Conservation (phyloP, 2,113 vertebrate species). For the Poicephalus meyeri region DNA sequence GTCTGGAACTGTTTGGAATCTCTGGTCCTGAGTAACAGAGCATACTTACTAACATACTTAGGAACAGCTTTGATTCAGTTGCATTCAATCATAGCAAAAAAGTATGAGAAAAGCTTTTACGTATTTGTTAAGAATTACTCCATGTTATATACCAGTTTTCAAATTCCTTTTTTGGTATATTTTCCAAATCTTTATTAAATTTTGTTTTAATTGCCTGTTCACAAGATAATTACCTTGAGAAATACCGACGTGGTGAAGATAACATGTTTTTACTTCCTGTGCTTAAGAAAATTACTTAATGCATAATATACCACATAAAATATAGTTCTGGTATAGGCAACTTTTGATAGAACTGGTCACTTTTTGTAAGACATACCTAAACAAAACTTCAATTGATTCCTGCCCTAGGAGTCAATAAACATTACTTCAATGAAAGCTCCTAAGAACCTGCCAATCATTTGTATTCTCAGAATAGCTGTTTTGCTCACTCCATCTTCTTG, state of each 20-base stretch:
- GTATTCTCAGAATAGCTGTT: background rate
- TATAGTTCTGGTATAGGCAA: background rate
- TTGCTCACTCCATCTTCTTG: background rate
- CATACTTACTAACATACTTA: background rate
- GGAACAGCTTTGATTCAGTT: background rate
- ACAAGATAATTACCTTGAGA: background rate
- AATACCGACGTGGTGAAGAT: background rate
- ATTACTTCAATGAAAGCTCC: background rate
- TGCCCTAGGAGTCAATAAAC: background rate
- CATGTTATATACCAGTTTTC: background rate
- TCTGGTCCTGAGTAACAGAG: background rate
- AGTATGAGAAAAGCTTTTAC: background rate
- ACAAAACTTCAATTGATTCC: background rate
- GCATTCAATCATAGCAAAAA: background rate
- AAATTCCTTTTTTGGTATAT: background rate
- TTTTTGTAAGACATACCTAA: background rate
- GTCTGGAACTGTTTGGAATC: background rate
- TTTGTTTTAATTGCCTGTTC: background rate
- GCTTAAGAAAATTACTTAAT: background rate
- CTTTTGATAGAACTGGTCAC: background rate
- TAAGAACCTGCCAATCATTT: background rate
- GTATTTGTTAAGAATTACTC: background rate
- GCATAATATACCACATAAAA: background rate
- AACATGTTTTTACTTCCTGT: background rate
- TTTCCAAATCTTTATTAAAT: background rate